phyloP scores from a whole-genome alignment of 1,140 invertebrate species.

The Tetraneura akinire region DNA sequence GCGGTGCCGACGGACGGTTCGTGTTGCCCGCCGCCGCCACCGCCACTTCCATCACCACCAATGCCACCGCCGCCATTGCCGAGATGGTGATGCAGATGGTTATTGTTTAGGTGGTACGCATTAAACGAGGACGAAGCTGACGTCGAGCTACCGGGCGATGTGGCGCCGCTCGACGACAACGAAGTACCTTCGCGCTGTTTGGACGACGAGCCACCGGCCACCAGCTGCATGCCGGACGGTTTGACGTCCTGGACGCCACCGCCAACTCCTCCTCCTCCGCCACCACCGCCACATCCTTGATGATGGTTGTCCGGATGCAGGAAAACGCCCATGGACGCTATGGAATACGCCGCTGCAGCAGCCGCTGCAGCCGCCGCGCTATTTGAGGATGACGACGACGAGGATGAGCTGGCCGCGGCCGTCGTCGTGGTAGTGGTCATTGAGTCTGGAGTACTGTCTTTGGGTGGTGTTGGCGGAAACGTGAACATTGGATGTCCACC shows the following conservation, averaged over 20 bases:
- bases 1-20: conserved; percentile 50
- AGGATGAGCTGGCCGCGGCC: conserved; percentile 51
- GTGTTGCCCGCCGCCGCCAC: conserved; percentile 52
- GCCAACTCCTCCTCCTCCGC: conserved; percentile 23
- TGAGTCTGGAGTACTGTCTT: conserved; percentile 55
- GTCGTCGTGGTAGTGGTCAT: conserved; percentile 54
- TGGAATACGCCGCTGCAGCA: conserved; percentile 52
- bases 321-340: conserved; percentile 55
- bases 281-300: conserved; percentile 50
- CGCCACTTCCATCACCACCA: conserved; percentile 44
- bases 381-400: conserved; percentile 53
- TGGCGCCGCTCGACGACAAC: conserved; percentile 50
- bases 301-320: conserved; percentile 54
- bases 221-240: conserved; percentile 52
- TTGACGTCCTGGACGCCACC: conserved; percentile 54
- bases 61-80: conserved; percentile 39
- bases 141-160: conserved; percentile 47
- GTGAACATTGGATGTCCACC: conserved; percentile 55
- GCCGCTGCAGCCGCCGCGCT: conserved; percentile 54
- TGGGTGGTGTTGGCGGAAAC: conserved; percentile 55
- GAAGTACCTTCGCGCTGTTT: conserved; percentile 56
- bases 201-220: conserved; percentile 49
- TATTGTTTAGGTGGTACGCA: conserved; percentile 52
- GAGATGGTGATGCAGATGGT: conserved; percentile 51
- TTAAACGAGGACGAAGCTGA: conserved; percentile 46